Base-by-base conservation (phyloP, 2,888 invertebrate genomes). In the Mesodorylaimus sp. region DNA sequence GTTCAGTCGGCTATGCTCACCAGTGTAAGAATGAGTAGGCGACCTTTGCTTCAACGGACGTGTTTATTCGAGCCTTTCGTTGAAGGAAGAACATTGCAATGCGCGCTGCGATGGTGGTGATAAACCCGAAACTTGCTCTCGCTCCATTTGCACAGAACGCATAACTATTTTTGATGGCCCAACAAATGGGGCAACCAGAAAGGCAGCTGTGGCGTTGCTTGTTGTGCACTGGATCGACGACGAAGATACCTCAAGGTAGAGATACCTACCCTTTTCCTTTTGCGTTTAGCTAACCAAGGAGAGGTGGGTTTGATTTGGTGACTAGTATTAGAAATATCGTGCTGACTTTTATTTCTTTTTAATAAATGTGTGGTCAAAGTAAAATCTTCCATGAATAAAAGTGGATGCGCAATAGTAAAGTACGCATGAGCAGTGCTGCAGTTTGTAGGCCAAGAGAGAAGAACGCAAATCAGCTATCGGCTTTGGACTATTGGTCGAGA, bases 131-230 rank as follows among this genome's bases (percentile, higher is more conserved):
- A 43, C 24, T 21, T 43, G 44, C 27, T 5, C 44, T 10, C 24
- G 44, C 44, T 25, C 27, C 7, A 26, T 43, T 19, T 43, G 44
- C 27, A 7, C 24, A 26, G 27, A 43, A 26, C 27, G 44, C 44
- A 26, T 43, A 13, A 10, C 44, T 10, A 27, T 21, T 3, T 43
- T n/a, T 10, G 44, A 43, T 43, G 24, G 26, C 13, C n/a, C n/a
- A n/a, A n/a, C n/a, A n/a, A 25, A 7, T 7, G 44, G 5, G 13
- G 10, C 26, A 26, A 13, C 27, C 10, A 13, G 13, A 43, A 24
- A 24, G 27, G 27, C 27, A 50, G 45, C 58, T 56, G 3, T 62
- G 62, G 62, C 39, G 49, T 3, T 61, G 61, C 49, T 60, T 54
- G 50, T 45, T 61, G 44, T 62, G 62, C 38, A 45, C 53, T 13